These are phyloP conservation scores for Onychomys torridus DNA, from an alignment of 2,797 vertebrate genomes.

Conservation along the genomic window DNA sequence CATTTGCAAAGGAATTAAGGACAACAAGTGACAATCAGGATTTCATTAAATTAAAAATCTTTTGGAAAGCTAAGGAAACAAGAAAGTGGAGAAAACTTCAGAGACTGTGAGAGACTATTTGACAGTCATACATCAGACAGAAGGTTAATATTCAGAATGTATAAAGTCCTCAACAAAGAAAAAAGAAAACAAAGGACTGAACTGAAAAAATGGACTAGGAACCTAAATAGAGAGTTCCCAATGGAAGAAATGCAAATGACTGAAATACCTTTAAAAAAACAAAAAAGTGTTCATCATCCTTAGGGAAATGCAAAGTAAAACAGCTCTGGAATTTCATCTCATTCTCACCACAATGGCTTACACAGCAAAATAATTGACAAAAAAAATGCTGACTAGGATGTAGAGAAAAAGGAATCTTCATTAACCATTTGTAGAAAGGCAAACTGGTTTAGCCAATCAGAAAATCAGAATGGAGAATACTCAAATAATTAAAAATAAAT, in stretches of 20 bases:
- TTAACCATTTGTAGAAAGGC: background rate
- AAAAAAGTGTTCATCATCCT: background rate
- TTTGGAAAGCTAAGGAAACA: background rate
- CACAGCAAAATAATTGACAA: background rate
- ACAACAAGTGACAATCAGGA: background rate
- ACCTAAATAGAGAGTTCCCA: background rate
- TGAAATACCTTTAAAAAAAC: background rate
- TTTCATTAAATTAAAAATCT: background rate
- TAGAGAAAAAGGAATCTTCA: background rate
- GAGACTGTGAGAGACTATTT: background rate
- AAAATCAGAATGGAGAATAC: background rate
- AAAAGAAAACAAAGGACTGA: background rate
- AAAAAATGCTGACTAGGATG: background rate
- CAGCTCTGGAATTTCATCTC: background rate
- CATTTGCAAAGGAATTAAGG: background rate
- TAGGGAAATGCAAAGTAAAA: background rate
- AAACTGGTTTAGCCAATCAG: background rate
- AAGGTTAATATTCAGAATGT: background rate
- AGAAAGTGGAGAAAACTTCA: background rate
- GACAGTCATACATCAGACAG: background rate
- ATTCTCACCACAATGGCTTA: background rate
- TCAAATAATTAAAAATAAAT: background rate
- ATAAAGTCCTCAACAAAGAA: background rate
- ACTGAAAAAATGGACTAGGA: background rate
- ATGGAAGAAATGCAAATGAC: background rate